phyloP scores from a whole-genome alignment of 2,888 invertebrate species.

The Stegana nigrithorax region DNA sequence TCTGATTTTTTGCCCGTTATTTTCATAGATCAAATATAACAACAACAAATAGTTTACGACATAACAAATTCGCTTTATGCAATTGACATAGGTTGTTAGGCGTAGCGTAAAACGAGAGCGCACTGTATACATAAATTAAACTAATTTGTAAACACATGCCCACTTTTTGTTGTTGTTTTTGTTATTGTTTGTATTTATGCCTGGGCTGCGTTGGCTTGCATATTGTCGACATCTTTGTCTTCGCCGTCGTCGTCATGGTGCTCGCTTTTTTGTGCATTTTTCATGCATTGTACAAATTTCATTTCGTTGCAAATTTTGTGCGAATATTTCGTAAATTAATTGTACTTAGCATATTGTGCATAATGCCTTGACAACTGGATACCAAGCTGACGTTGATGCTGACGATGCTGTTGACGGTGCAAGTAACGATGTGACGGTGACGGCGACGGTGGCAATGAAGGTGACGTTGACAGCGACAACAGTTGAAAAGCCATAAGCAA shows the following conservation, averaged over 20 bases:
- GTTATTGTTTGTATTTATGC: not conserved
- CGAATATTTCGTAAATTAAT: conserved; percentile 1
- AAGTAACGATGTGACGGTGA: not conserved
- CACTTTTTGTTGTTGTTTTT: conserved; percentile 14
- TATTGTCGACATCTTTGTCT: not conserved
- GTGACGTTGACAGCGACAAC: too few relatives aligned
- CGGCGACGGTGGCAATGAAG: not conserved
- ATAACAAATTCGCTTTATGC: too few relatives aligned
- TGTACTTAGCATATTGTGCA: conserved; percentile 1
- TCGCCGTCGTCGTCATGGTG: not conserved
- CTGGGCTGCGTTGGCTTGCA: not conserved
- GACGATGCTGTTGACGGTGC: too few relatives aligned
- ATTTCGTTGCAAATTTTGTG: not conserved
- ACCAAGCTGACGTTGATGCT: not conserved
- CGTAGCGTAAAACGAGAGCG: too few relatives aligned
- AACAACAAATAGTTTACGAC: too few relatives aligned
- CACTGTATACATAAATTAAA: too few relatives aligned
- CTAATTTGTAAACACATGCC: conserved; percentile 13
- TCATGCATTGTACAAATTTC: conserved; percentile 3
- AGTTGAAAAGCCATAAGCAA: not conserved
- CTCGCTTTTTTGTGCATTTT: conserved; percentile 6
- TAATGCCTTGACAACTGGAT: too few relatives aligned
- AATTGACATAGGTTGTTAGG: too few relatives aligned
- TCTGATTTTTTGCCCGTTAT: too few relatives aligned
- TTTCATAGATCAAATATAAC: too few relatives aligned